phyloP scores from a whole-genome alignment of 2,797 vertebrate species.

The Rhinichthys osculus region DNA sequence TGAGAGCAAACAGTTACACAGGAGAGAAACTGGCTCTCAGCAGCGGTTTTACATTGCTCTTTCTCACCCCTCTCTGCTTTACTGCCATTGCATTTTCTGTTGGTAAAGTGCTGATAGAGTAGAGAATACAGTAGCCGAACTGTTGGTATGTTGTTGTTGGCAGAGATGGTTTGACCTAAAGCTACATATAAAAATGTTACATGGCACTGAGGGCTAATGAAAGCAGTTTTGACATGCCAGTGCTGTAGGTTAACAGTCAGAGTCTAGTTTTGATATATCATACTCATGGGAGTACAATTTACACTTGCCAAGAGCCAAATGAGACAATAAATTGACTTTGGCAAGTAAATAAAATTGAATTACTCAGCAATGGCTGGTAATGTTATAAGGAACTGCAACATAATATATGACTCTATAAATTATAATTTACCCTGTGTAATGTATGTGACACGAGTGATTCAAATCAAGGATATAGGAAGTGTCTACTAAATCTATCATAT shows the following conservation, averaged over 20 bases:
- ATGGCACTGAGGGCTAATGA: background rate
- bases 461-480: background rate
- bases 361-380: background rate
- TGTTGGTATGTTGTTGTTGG: slow-evolving; percentile 23
- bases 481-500: background rate
- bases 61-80: background rate
- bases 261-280: slow-evolving; percentile 6
- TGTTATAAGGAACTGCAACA: background rate
- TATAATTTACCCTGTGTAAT: background rate
- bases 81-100: background rate
- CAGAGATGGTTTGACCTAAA: slow-evolving; percentile 31
- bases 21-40: slow-evolving; percentile 55
- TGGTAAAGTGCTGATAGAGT: background rate
- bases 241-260: slow-evolving; percentile 12
- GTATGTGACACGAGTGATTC: background rate
- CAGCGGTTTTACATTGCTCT: slow-evolving; percentile 55
- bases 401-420: background rate
- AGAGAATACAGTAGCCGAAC: background rate
- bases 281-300: background rate
- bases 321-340: slow-evolving; percentile 22
- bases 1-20: slow-evolving; percentile 62
- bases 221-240: slow-evolving; percentile 29
- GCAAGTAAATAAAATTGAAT: slow-evolving; percentile 13
- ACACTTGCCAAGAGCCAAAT: slow-evolving; percentile 2
- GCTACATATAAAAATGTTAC: slow-evolving; percentile 3